Base-by-base conservation (phyloP, 2,888 invertebrate species). In the Coelogynopora nodosa region DNA sequence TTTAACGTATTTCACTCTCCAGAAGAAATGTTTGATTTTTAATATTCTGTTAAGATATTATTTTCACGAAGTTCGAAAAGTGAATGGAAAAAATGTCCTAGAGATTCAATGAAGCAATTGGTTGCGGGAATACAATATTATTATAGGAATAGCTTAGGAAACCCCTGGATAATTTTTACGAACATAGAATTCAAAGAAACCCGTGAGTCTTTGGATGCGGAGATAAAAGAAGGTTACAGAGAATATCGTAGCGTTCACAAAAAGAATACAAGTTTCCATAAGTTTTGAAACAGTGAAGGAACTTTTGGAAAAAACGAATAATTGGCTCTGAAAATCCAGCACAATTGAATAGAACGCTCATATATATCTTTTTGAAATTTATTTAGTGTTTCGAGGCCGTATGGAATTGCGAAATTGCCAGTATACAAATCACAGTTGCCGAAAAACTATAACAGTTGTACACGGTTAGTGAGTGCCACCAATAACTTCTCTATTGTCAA, bases 321-420 rank as follows among this genome's bases (percentile, higher is more conserved):
- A 10, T 74, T 74, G 74, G 31, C 18, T 82, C 29, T 30, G 31
- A 28, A 82, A 31, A 29, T 82, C 82, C 82, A 31, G 82, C n/a
- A 82, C 29, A 82, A 82, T 31, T 82, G 29, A 82, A 82, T 82
- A 82, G 30, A 31, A 28, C 29, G 30, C 29, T 82, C 82, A 82
- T 82, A 31, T n/a, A n/a, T 82, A 31, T 27, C 30, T 82, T 30
- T 26, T 82, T 13, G 82, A 1, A 31, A 31, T 82, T 29, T 29
- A 82, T 30, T 31, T 82, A 31, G 82, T 23, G 31, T 31, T 82
- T 2, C 23, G 82, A 82, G 82, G 82, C 2, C 27, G 82, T 82
- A 31, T 31, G 30, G 82, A 82, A 82, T 82, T 82, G 31, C 82
- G 82, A 31, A 82, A 82, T 74, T 5, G 49, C 49, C 49, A 49